Conservation (phyloP, 2,888 invertebrate species). For the Hermodice carunculata region DNA sequence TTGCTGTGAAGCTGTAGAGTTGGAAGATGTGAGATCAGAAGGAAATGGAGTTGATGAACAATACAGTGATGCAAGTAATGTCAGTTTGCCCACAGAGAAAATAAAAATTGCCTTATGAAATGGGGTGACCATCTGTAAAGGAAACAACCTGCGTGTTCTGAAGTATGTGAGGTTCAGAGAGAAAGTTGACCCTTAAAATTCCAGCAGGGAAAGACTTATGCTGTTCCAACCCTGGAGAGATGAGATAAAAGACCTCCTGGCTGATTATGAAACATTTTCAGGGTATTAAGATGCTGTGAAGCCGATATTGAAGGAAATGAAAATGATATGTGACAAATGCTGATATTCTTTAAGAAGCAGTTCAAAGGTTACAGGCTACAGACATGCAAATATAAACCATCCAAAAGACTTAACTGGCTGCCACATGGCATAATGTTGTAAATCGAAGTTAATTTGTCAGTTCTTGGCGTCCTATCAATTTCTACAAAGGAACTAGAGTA, state of each 20-base stretch:
- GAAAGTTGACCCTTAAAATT: constrained; percentile 29
- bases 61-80: no score
- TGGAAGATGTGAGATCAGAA: no score
- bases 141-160: not conserved
- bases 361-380: not conserved
- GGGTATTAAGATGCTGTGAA: not conserved
- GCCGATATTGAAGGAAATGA: not conserved
- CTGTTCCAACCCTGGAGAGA: constrained; percentile 53
- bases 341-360: not conserved
- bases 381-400: not conserved
- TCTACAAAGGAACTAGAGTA: no score
- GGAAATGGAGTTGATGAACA: no score
- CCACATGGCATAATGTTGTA: no score
- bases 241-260: constrained; percentile 36
- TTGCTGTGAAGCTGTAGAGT: no score
- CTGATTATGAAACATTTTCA: not conserved
- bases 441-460: no score
- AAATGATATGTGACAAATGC: not conserved
- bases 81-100: not conserved
- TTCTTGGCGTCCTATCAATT: no score
- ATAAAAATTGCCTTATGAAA: not conserved
- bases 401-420: no score
- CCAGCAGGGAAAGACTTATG: constrained; percentile 45
- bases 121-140: not conserved
- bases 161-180: not conserved